Percentiles rank a stretch among this genome's conserved stretches.
phyloP scores from a whole-genome alignment of 2,888 invertebrate species.

The Leptothorax acervorum region DNA sequence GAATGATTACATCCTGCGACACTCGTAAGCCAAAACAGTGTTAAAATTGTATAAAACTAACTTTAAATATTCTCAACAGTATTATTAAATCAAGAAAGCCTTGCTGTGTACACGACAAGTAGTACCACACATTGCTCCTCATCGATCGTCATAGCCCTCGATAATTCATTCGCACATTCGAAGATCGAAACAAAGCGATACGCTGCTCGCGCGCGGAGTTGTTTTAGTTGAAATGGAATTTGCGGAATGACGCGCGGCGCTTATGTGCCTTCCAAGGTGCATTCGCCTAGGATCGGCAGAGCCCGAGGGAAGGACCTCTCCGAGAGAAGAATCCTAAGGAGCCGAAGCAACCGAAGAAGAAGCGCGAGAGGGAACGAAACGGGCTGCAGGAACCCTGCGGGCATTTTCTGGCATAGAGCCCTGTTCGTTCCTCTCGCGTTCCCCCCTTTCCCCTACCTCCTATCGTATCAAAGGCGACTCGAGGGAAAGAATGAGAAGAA shows the following conservation, averaged over 20 bases:
- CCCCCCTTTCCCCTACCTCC: conserved; percentile 42
- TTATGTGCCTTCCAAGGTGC: conserved; percentile 33
- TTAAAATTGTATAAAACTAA: neutral
- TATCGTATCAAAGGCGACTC: conserved; percentile 69
- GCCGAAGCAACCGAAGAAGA: conserved; percentile 52
- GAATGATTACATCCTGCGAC: neutral
- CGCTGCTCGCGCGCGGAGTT: neutral
- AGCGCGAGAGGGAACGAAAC: conserved; percentile 59
- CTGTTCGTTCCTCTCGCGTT: neutral
- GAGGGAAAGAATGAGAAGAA: conserved; percentile 60
- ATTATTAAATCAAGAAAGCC: neutral
- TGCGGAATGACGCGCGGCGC: conserved; percentile 14
- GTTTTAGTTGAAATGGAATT: conserved; percentile 11
- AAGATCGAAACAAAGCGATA: conserved; percentile 21
- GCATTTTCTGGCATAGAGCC: conserved; percentile 60
- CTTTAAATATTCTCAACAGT: neutral
- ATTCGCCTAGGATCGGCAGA: conserved; percentile 57
- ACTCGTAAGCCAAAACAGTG: neutral
- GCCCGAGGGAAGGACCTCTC: conserved; percentile 68
- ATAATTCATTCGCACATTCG: conserved; percentile 27
- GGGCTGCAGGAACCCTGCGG: conserved; percentile 64
- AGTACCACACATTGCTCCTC: neutral
- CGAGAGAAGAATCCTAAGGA: conserved; percentile 50
- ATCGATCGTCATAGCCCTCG: neutral
- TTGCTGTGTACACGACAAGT: neutral